These are phyloP conservation scores for Ectropis crepuscularia DNA, from an alignment of 2,888 invertebrate species.

Conservation along the genomic window DNA sequence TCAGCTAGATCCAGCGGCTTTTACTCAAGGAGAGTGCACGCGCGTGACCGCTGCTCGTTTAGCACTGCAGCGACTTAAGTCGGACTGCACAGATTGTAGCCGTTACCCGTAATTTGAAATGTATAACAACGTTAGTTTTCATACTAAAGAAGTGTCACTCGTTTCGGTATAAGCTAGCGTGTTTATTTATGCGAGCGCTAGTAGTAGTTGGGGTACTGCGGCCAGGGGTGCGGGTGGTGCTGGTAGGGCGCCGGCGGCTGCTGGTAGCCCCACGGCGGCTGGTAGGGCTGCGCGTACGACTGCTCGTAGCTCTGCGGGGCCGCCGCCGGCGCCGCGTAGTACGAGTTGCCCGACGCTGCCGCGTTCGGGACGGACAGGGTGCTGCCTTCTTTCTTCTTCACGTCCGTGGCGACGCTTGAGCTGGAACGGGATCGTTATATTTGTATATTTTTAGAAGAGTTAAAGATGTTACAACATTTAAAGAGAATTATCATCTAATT, in stretches of 20 bases:
- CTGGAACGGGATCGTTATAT: background rate
- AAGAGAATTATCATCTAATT: too few species aligned
- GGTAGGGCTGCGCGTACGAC: constrained; percentile 76
- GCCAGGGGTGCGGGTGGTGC: constrained; percentile 78
- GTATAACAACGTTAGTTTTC: too few species aligned
- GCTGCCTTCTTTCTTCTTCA: constrained; percentile 67
- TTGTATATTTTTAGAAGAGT: background rate
- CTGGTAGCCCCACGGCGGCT: constrained; percentile 81
- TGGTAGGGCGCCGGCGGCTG: constrained; percentile 79
- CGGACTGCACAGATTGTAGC: too few species aligned
- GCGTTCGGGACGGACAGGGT: constrained; percentile 42
- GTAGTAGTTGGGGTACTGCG: constrained; percentile 80
- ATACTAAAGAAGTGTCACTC: constrained; percentile 5
- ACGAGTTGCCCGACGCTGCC: constrained; percentile 54
- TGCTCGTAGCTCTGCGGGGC: constrained; percentile 72
- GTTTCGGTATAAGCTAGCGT: constrained; percentile 12
- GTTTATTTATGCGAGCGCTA: constrained; percentile 47
- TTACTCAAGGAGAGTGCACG: too few species aligned
- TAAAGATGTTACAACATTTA: too few species aligned
- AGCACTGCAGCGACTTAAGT: too few species aligned
- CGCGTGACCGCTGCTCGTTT: too few species aligned
- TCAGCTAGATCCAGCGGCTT: too few species aligned
- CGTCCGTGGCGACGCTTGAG: constrained; percentile 52
- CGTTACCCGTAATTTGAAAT: too few species aligned
- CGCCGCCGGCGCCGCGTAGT: constrained; percentile 67